Conservation (phyloP, 2,113 vertebrate species). For the Petromus typicus region DNA sequence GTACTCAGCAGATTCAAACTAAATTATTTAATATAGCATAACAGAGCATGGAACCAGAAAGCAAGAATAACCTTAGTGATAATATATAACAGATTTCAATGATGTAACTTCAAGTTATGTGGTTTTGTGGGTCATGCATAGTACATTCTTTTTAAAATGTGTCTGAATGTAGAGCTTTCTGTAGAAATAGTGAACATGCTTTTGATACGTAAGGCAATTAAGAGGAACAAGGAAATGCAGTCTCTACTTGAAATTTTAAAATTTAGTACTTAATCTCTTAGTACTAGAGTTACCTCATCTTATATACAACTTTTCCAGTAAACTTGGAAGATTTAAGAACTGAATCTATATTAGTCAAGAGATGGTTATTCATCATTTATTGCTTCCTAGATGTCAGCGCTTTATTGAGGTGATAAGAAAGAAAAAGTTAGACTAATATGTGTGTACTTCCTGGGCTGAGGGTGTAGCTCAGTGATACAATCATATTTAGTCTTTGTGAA, state of each 20-base stretch:
- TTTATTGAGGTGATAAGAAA: not conserved
- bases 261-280: constrained; percentile 5
- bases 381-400: constrained; percentile 4
- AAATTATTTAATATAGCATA: not conserved
- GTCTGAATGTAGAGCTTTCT: not conserved
- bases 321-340: constrained; percentile 25
- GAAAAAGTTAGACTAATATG: not conserved
- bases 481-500: not conserved
- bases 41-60: not conserved
- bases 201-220: not conserved
- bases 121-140: not conserved
- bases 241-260: not conserved
- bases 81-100: not conserved
- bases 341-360: not conserved
- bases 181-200: constrained; percentile 15
- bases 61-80: not conserved
- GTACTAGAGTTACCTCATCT: not conserved
- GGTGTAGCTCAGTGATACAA: not conserved
- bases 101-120: not conserved
- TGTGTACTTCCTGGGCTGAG: not conserved
- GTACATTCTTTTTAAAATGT: not conserved
- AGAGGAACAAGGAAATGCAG: not conserved
- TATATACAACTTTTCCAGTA: not conserved
- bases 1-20: not conserved
- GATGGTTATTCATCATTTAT: constrained; percentile 13